A percentile compares a stretch with the other conserved stretches of the same genome.
These are phyloP conservation scores for Seladonia tumulorum DNA, from an alignment of 2,888 invertebrate species.

Conservation along the genomic window DNA sequence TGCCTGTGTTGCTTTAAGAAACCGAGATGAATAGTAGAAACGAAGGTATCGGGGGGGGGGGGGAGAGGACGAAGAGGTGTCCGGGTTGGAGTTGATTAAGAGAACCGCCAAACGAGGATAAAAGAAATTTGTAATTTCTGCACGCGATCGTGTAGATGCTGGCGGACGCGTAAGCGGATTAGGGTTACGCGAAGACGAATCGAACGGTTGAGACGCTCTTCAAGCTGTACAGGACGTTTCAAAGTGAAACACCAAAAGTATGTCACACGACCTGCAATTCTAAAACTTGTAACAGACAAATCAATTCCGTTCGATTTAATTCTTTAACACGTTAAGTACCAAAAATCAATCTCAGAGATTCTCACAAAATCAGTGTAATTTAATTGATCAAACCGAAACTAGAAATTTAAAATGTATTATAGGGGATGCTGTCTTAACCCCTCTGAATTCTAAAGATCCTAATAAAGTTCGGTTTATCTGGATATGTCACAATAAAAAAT, in stretches of 20 bases:
- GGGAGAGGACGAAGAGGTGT: background rate
- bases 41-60: background rate
- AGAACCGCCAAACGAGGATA: slow-evolving; percentile 3
- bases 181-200: background rate
- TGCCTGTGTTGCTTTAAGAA: slow-evolving; percentile 53
- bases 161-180: slow-evolving; percentile 4
- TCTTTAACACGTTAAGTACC: too few relatives aligned
- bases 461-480: too few relatives aligned
- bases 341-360: too few relatives aligned
- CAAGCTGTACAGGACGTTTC: background rate
- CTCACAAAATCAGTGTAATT: too few relatives aligned
- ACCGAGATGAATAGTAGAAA: slow-evolving; percentile 40
- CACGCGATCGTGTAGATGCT: background rate
- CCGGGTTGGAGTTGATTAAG: slow-evolving; percentile 26
- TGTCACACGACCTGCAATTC: background rate
- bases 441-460: too few relatives aligned
- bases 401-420: too few relatives aligned
- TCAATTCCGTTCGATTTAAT: too few relatives aligned
- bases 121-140: slow-evolving; percentile 40
- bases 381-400: too few relatives aligned
- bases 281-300: background rate
- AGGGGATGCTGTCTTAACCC: too few relatives aligned
- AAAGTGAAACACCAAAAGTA: background rate
- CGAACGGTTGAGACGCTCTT: background rate
- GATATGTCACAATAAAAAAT: too few relatives aligned